Conservation (phyloP, 2,113 vertebrate species). For the Damaliscus lunatus region DNA sequence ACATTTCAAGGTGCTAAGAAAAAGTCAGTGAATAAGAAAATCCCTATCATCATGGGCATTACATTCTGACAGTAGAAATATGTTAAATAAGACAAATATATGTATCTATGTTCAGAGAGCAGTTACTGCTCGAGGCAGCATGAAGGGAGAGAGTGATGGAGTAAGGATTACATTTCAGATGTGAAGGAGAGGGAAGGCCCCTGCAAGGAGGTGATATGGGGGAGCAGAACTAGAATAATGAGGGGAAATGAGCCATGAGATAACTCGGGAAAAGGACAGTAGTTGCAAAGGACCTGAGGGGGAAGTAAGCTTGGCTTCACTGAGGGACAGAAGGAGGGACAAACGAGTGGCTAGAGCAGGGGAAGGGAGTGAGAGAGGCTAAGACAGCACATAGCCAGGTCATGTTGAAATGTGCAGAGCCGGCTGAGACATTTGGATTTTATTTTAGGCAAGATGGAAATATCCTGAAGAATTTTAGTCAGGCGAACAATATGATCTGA, state of each 20-base stretch:
- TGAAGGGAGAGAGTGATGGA: not conserved
- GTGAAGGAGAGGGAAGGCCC: not conserved
- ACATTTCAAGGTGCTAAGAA: not conserved
- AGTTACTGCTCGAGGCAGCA: not conserved
- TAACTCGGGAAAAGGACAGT: not conserved
- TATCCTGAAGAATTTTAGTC: not conserved
- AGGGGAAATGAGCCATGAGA: not conserved
- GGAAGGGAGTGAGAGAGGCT: not conserved
- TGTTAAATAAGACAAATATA: not conserved
- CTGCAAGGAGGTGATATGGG: not conserved
- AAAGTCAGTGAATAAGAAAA: not conserved
- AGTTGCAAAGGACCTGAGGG: not conserved
- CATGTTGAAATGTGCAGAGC: fast-evolving
- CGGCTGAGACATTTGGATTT: not conserved
- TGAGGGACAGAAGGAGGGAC: not conserved
- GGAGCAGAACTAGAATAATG: not conserved
- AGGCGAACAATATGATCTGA: not conserved
- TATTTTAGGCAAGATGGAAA: constrained; percentile 11
- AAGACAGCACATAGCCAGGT: not conserved
- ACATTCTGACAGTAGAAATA: not conserved
- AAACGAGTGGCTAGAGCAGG: too few species aligned
- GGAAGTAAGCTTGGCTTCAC: not conserved
- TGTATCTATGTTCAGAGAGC: not conserved
- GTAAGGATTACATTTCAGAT: not conserved
- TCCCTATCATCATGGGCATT: not conserved